Evolutionary conservation across 1,140 invertebrate genomes (phyloP).

Genomic region (Leptinotarsa undecemlineata): DNA sequence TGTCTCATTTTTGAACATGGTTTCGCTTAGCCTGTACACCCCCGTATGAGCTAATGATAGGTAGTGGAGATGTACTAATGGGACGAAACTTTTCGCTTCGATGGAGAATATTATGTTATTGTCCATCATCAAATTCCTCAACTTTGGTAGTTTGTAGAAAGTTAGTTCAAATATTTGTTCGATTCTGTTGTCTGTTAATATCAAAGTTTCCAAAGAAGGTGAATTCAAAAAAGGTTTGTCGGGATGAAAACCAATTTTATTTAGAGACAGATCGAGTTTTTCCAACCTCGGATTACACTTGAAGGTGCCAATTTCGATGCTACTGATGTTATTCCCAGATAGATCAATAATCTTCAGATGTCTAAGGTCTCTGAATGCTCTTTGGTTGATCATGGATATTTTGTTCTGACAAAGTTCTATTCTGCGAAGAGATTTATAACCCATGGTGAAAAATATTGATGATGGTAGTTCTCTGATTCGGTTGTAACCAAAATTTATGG

Average conservation of each 20-base stretch:
- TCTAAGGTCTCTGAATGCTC: constrained; percentile 65
- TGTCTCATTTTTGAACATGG: constrained; percentile 45
- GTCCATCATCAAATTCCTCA: constrained; percentile 46
- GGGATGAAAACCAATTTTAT: constrained; percentile 56
- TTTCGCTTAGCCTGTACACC: constrained; percentile 43
- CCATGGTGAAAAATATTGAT: constrained; percentile 44
- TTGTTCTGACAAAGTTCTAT: constrained; percentile 47
- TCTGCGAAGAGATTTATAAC: constrained; percentile 40
- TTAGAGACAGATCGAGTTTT: constrained; percentile 61
- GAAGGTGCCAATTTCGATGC: constrained; percentile 64
- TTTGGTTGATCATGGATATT: constrained; percentile 41
- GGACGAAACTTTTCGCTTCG: constrained; percentile 45
- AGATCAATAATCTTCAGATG: constrained; percentile 70
- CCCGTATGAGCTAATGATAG: constrained; percentile 50
- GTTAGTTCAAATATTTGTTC: constrained; percentile 49
- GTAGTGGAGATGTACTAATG: constrained; percentile 46
- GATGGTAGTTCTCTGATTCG: constrained; percentile 38
- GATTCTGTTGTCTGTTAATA: constrained; percentile 46
- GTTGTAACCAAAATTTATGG: constrained; percentile 50
- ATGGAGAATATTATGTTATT: constrained; percentile 44
- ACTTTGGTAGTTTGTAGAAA: constrained; percentile 46
- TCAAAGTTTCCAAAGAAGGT: constrained; percentile 42
- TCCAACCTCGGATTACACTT: constrained; percentile 59
- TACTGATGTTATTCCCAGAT: constrained; percentile 64
- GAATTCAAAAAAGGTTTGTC: constrained; percentile 48